Base-by-base conservation (phyloP, 2,797 vertebrate species). In the Sebastes diaconus region DNA sequence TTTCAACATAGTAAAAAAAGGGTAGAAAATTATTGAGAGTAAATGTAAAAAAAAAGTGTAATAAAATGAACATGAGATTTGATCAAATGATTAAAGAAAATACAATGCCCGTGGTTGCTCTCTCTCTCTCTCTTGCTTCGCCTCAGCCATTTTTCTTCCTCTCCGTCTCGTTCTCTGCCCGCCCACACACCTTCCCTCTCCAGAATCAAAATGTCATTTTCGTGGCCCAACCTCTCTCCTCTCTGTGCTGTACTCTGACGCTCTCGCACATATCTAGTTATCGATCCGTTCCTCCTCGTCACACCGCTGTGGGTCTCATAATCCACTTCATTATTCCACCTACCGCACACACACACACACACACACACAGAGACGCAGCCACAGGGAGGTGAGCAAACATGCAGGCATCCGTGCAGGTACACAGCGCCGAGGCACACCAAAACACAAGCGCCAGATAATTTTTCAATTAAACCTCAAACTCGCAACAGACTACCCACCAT, bases 271-370 rank as follows among this genome's bases (percentile, higher is more conserved):
- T 81, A 93, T 93, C 88, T 90, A 88, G 81, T 83, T 87, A 94
- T 95, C 52, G 90, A 95, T 93, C 88, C 29, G 52, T 85, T 89
- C 78, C 84, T 85, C 80, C 79, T 87, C 84, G 81, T 86, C 89
- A 83, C 84, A 89, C 84, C 5, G 39, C 84, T 63, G 84, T 79
- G 74, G 36, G 32, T 75, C 87, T 90, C 88, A 90, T 93, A 91
- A 93, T 93, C 87, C 77, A 90, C 92, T 90, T 92, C 87, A 94
- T 94, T 92, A 91, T 93, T 94, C 90, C 87, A 66, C 68, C 87
- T 73, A 87, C 82, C 6, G 11, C 78, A 34, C 58, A 25, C 61
- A 65, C 57, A 71, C 69, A n/a, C 71, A 54, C 32, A 34, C 32
- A 32, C 34, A 36, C 34, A 39, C 36, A 39, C 5, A 39, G 13